Conservation (phyloP, 2,797 vertebrate species). For the Mus spretus region DNA sequence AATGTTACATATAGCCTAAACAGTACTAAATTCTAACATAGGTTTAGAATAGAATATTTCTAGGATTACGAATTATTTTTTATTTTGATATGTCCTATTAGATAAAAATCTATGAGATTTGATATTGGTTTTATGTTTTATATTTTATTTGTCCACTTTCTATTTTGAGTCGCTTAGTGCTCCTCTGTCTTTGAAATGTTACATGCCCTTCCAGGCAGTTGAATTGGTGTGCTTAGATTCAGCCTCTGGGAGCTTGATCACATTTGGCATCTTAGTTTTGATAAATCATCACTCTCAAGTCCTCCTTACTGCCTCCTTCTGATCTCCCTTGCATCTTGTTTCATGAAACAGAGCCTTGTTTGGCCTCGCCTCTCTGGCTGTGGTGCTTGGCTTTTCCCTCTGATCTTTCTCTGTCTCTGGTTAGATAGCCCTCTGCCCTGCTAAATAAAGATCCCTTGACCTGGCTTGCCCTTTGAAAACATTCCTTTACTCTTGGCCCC, state of each 20-base stretch:
- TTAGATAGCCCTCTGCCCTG: not conserved
- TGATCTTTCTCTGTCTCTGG: not conserved
- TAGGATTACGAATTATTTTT: not conserved
- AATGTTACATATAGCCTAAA: not conserved
- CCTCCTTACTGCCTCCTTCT: not conserved
- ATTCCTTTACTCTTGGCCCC: not conserved
- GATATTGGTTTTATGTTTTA: conserved; percentile 64
- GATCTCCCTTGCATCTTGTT: not conserved
- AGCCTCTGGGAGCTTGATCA: not conserved
- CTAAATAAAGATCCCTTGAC: not conserved
- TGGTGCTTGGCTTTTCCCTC: not conserved
- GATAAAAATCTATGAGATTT: conserved; percentile 37
- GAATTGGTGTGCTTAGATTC: not conserved
- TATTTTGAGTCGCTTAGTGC: not conserved
- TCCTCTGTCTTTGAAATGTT: conserved; percentile 25
- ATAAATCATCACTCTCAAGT: not conserved
- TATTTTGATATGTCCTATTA: conserved; percentile 40
- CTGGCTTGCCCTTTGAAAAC: not conserved
- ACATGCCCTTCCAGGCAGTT: not conserved
- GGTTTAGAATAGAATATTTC: not conserved
- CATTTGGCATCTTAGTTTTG: conserved; percentile 24
- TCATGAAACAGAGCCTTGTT: conserved; percentile 29
- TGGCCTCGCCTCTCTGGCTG: conserved; percentile 15
- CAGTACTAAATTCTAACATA: not conserved
- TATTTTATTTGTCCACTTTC: conserved; percentile 53